These are phyloP conservation scores for Macrophya annulata DNA, from an alignment of 2,888 invertebrate species.

Conservation along the genomic window DNA sequence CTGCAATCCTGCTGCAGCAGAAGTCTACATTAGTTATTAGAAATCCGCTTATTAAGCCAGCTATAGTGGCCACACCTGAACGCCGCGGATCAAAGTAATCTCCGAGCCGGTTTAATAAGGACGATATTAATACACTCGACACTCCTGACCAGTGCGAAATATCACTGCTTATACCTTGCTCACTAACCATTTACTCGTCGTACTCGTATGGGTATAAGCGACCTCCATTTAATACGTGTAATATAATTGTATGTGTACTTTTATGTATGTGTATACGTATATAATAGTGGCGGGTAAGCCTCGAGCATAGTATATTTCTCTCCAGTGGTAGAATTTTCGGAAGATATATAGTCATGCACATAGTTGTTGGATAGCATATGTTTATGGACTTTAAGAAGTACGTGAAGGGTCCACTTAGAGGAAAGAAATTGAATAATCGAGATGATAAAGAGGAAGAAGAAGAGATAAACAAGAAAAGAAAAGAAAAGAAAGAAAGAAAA, in stretches of 20 bases:
- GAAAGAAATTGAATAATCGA: neutral
- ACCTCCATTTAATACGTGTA: slow-evolving; percentile 38
- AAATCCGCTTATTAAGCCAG: slow-evolving; percentile 68
- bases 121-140: slow-evolving; percentile 69
- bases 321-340: slow-evolving; percentile 1
- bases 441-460: neutral
- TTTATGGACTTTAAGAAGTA: neutral
- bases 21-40: slow-evolving; percentile 55
- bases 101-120: slow-evolving; percentile 68
- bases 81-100: slow-evolving; percentile 64
- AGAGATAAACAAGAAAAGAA: neutral
- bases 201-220: slow-evolving; percentile 27
- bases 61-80: slow-evolving; percentile 66
- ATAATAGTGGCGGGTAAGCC: slow-evolving; percentile 22
- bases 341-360: neutral
- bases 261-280: too few species aligned
- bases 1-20: slow-evolving; percentile 59
- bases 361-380: neutral
- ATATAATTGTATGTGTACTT: neutral
- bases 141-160: slow-evolving; percentile 58
- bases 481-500: neutral
- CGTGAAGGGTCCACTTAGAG: neutral
- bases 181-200: slow-evolving; percentile 53
- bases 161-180: slow-evolving; percentile 57
- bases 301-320: slow-evolving; percentile 9